A percentile compares a stretch with the other conserved stretches of the same genome.
Evolutionary conservation across 1,140 invertebrate genomes (phyloP).

Genomic region (Coenobita brevimanus): DNA sequence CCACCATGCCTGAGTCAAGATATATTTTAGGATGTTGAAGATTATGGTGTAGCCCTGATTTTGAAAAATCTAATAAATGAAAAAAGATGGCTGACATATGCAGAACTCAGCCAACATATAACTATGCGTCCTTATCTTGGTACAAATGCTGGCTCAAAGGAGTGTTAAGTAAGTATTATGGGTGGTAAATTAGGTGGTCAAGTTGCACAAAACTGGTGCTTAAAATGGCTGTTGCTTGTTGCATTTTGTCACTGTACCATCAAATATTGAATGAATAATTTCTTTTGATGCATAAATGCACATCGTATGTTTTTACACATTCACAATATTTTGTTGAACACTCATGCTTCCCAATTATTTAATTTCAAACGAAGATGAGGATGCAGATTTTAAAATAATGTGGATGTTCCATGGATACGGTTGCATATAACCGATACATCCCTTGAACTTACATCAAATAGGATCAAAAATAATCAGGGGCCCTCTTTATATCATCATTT

Average conservation of each 20-base stretch:
- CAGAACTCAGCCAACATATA: conserved; percentile 30
- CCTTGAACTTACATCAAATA: background rate
- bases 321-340: background rate
- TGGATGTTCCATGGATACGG: too few species aligned
- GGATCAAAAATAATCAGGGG: too few species aligned
- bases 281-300: too few species aligned
- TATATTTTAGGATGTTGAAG: background rate
- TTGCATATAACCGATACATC: too few species aligned
- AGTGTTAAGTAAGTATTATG: background rate
- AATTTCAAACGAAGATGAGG: background rate
- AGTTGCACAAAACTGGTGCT: conserved; percentile 37
- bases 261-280: too few species aligned
- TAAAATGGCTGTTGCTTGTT: conserved; percentile 5
- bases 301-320: too few species aligned
- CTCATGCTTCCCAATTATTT: background rate
- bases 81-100: conserved; percentile 14
- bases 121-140: conserved; percentile 2
- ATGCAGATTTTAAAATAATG: too few species aligned
- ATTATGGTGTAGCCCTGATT: background rate
- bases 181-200: conserved; percentile 11
- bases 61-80: background rate
- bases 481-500: too few species aligned
- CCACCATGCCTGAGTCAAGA: conserved; percentile 12
- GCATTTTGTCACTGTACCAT: background rate
- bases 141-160: conserved; percentile 5